These are phyloP conservation scores for Diaperis boleti DNA, from an alignment of 2,888 invertebrate species.

Conservation along the genomic window DNA sequence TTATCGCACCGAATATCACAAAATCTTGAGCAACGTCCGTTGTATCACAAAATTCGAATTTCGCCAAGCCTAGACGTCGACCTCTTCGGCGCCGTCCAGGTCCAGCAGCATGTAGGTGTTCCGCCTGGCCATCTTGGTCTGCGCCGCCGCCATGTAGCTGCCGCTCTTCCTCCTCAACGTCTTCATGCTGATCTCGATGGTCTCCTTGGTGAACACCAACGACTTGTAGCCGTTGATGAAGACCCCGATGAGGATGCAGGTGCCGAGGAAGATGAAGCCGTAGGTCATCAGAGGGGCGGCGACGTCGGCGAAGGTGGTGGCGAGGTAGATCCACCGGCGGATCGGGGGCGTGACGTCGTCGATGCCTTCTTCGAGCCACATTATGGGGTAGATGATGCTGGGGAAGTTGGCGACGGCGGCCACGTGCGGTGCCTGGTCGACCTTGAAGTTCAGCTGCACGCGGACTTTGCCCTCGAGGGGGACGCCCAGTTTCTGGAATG, in stretches of 20 bases:
- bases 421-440: slow-evolving; percentile 79
- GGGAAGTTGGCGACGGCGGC: slow-evolving; percentile 81
- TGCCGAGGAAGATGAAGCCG: slow-evolving; percentile 78
- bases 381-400: slow-evolving; percentile 85
- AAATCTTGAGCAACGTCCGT: slow-evolving; percentile 4
- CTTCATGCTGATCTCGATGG: slow-evolving; percentile 81
- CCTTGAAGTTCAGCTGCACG: slow-evolving; percentile 84
- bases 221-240: slow-evolving; percentile 83
- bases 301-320: slow-evolving; percentile 81
- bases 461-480: slow-evolving; percentile 85
- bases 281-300: slow-evolving; percentile 79
- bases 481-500: slow-evolving; percentile 83
- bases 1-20: slow-evolving; percentile 34
- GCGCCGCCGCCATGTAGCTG: slow-evolving; percentile 43
- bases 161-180: slow-evolving; percentile 78
- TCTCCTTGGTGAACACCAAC: slow-evolving; percentile 79
- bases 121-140: slow-evolving; percentile 68
- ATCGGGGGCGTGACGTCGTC: slow-evolving; percentile 85
- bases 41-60: background rate
- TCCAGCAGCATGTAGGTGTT: slow-evolving; percentile 71
- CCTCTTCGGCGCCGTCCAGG: slow-evolving; percentile 39
- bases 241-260: slow-evolving; percentile 73
- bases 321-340: slow-evolving; percentile 83
- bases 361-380: slow-evolving; percentile 92
- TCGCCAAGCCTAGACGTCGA: slow-evolving; percentile 6